Evolutionary conservation across 2,797 vertebrate genomes (phyloP).

Genomic region (Pipistrellus pygmaeus): DNA sequence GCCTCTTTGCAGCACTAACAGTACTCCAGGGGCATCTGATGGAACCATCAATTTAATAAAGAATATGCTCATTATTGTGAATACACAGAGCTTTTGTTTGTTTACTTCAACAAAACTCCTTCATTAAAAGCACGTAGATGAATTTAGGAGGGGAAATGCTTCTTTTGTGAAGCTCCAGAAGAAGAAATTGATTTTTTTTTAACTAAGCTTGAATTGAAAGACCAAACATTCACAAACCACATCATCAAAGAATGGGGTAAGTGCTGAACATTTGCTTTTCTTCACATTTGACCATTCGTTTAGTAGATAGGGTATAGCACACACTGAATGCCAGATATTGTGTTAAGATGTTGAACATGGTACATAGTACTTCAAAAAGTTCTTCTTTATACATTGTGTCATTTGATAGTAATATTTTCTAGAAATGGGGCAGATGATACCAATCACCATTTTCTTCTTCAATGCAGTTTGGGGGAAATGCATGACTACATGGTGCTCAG

Average conservation of each 20-base stretch:
- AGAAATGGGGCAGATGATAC: neutral
- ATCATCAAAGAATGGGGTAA: neutral
- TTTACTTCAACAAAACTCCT: slow-evolving; percentile 70
- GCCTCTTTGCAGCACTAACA: slow-evolving; percentile 64
- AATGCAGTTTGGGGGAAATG: neutral
- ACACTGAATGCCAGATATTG: neutral
- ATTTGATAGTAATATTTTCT: neutral
- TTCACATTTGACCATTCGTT: neutral
- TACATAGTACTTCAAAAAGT: neutral
- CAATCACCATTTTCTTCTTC: neutral
- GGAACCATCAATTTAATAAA: slow-evolving; percentile 82
- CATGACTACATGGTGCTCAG: neutral
- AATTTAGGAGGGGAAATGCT: slow-evolving; percentile 76
- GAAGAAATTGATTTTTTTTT: neutral
- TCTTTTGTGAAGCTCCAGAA: neutral
- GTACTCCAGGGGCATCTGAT: slow-evolving; percentile 82
- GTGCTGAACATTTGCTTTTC: neutral
- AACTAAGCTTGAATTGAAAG: neutral
- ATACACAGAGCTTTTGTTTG: slow-evolving; percentile 27
- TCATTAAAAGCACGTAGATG: slow-evolving; percentile 73
- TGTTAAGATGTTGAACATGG: neutral
- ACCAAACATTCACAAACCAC: neutral
- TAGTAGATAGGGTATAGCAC: neutral
- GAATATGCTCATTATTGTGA: slow-evolving; percentile 81
- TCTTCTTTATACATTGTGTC: neutral